Conservation (phyloP, 2,113 vertebrate species). For the Spermophilus dauricus region DNA sequence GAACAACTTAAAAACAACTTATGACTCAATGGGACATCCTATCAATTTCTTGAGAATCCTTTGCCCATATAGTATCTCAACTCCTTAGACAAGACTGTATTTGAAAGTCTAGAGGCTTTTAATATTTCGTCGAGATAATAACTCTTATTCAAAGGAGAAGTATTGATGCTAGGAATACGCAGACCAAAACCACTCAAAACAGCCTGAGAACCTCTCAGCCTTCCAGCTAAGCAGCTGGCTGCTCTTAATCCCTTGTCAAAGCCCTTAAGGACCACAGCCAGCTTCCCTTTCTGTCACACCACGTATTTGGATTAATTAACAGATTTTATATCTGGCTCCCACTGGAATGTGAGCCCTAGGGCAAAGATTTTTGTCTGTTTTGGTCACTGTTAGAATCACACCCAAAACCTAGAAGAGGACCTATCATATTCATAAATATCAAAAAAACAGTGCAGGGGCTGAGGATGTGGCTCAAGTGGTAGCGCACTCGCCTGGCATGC, state of each 20-base stretch:
- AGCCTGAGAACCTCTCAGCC: not conserved
- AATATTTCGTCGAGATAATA: not conserved
- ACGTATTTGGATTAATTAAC: not conserved
- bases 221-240: not conserved
- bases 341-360: not conserved
- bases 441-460: too few species aligned
- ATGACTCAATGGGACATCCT: not conserved
- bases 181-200: not conserved
- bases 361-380: not conserved
- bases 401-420: not conserved
- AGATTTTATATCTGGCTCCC: not conserved
- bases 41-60: not conserved
- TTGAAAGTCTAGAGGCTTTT: not conserved
- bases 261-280: not conserved
- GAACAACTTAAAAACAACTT: not conserved
- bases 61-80: not conserved
- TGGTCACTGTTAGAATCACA: not conserved
- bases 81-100: not conserved
- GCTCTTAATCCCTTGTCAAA: not conserved
- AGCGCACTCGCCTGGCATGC: too few species aligned
- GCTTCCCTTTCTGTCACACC: not conserved
- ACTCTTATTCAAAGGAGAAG: not conserved
- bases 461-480: too few species aligned
- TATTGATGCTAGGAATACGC: not conserved
- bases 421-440: fast-evolving